Evolutionary conservation across 2,113 vertebrate species (phyloP), one percentile per base, ranked within the genome.

Genomic region (Pseudopodoces humilis): DNA sequence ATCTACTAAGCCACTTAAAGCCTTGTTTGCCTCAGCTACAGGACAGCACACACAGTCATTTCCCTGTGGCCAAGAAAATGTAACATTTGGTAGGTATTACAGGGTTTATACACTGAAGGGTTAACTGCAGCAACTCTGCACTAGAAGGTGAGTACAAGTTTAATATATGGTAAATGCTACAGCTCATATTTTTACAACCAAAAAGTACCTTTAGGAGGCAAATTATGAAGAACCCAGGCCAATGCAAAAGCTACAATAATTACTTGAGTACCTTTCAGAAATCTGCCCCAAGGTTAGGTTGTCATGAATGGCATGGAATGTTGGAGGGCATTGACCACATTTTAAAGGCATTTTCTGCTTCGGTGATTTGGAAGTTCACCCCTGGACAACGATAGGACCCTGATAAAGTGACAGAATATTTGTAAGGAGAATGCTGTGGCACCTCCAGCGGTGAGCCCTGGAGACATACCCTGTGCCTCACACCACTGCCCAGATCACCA

Each of bases 21-120:
- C 15, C 41, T 13, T 2, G 21, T 85, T 85, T 86, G 46, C 25
- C 53, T 76, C 59, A 56, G 71, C 41, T 77, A 55, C 11, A 55
- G 44, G 39, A 37, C 15, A 53, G 31, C 41, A n/a, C 27, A 35
- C 2, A 30, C 4, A 9, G 19, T 31, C 1, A 0, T 59, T 75
- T 75, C 33, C 10, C 47, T 10, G 15, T 13, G 10, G 7, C 52
- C 43, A 71, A n/a, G 39, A 70, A 84, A 89, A 65, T 0, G 2
- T n/a, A 43, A 56, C 12, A 35, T 31, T 64, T 58, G 55, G 24
- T 30, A 65, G 14, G n/a, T 52, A 72, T 24, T 41, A 20, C 17
- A n/a, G 9, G 2, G 9, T 31, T 50, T 25, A 33, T 50, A 64
- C 19, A 31, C 10, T 30, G 31, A 83, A 59, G 56, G 35, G 60